Conservation (phyloP, 1,140 invertebrate species). For the Drosophila arawakana region DNA sequence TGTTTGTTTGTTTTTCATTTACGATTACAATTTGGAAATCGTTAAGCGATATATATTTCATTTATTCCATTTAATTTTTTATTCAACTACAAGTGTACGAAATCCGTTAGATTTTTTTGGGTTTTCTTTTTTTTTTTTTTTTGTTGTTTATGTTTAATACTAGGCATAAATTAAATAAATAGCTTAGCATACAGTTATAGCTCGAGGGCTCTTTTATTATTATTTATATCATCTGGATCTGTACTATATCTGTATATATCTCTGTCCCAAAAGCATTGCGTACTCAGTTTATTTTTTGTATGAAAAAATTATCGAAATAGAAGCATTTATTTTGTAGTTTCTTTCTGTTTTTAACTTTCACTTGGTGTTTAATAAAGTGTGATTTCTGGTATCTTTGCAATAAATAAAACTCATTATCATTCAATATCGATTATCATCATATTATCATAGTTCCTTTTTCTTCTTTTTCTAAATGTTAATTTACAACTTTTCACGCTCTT, state of each 20-base stretch:
- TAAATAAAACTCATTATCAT: conserved; percentile 62
- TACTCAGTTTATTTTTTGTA: conserved; percentile 41
- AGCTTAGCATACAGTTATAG: conserved; percentile 78
- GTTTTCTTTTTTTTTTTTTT: conserved; percentile 22
- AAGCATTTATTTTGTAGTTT: conserved; percentile 40
- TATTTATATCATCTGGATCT: conserved; percentile 66
- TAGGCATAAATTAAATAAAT: conserved; percentile 82
- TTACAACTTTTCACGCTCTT: conserved; percentile 64
- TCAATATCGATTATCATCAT: conserved; percentile 26
- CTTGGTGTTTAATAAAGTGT: conserved; percentile 60
- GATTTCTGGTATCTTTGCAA: conserved; percentile 30
- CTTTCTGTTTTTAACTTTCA: conserved; percentile 28
- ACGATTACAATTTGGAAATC: conserved; percentile 73
- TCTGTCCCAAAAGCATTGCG: conserved; percentile 56
- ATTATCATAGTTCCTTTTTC: conserved; percentile 39
- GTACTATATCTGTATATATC: conserved; percentile 35
- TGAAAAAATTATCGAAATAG: conserved; percentile 65
- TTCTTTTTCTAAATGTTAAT: conserved; percentile 61
- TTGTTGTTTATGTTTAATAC: conserved; percentile 63
- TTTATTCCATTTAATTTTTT: neutral
- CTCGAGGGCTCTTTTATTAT: conserved; percentile 59
- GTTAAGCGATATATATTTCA: conserved; percentile 68
- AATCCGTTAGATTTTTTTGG: conserved; percentile 64
- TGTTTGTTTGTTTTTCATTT: too few relatives aligned
- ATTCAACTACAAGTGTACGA: conserved; percentile 70